Conservation (phyloP, 2,797 vertebrate species). For the Rhodeus uyekii region DNA sequence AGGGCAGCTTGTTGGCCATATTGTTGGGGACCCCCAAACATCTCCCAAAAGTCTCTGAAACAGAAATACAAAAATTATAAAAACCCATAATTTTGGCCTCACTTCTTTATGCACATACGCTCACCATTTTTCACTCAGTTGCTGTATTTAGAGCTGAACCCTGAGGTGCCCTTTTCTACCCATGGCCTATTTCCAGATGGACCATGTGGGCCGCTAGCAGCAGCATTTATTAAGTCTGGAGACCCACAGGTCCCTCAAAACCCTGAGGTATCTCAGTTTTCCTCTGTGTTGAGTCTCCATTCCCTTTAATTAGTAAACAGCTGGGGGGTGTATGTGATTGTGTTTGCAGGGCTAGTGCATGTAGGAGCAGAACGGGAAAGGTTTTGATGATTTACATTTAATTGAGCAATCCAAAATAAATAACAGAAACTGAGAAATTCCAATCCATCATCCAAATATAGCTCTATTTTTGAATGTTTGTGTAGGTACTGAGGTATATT, state of each 20-base stretch:
- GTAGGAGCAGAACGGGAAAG: not conserved
- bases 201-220: slow-evolving; percentile 65
- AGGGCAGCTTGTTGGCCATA: not conserved
- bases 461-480: not conserved
- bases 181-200: slow-evolving; percentile 70
- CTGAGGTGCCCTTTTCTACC: slow-evolving; percentile 47
- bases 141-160: slow-evolving; percentile 52
- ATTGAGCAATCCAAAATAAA: slow-evolving; percentile 2
- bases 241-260: slow-evolving; percentile 62
- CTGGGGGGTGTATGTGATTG: slow-evolving; percentile 37
- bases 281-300: slow-evolving; percentile 31
- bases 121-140: slow-evolving; percentile 30
- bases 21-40: not conserved
- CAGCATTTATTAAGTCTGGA: slow-evolving; percentile 66
- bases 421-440: not conserved
- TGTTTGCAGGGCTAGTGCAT: slow-evolving; percentile 12
- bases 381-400: slow-evolving; percentile 23
- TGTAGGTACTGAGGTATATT: not conserved
- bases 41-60: not conserved
- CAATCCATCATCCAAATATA: not conserved
- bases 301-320: slow-evolving; percentile 67
- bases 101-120: not conserved
- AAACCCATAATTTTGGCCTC: slow-evolving; percentile 17
- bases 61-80: not conserved
- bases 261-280: slow-evolving; percentile 56